A percentile compares a stretch with the other conserved stretches of the same genome.
Evolutionary conservation across 1,140 invertebrate genomes (phyloP).

Genomic region (Zophobas atratus): DNA sequence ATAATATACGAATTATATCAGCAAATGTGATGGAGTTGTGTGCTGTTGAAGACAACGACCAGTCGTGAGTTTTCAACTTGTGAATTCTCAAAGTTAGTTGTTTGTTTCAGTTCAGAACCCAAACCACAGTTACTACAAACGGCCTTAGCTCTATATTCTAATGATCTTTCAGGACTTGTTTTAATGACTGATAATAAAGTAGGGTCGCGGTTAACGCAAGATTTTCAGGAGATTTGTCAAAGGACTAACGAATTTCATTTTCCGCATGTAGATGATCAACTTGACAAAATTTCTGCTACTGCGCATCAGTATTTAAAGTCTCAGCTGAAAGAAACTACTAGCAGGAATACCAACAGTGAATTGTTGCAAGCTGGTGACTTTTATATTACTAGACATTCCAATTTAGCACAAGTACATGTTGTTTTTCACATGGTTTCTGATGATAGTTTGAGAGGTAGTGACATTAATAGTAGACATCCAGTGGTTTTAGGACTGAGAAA

Average conservation of each 20-base stretch:
- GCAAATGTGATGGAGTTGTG: conserved; percentile 91
- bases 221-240: conserved; percentile 76
- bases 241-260: conserved; percentile 92
- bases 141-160: conserved; percentile 93
- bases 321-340: conserved; percentile 54
- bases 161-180: conserved; percentile 90
- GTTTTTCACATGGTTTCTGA: conserved; percentile 95
- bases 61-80: conserved; percentile 65
- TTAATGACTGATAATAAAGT: conserved; percentile 86
- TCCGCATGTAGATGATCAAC: conserved; percentile 86
- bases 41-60: conserved; percentile 74
- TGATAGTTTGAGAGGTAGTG: conserved; percentile 80
- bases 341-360: conserved; percentile 67
- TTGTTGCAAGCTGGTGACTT: conserved; percentile 90
- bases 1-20: conserved; percentile 94
- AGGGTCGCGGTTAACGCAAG: conserved; percentile 81
- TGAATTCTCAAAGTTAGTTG: conserved; percentile 43
- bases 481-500: conserved; percentile 96
- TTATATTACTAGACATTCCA: conserved; percentile 96
- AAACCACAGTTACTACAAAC: conserved; percentile 91
- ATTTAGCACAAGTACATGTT: conserved; percentile 94
- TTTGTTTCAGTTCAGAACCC: conserved; percentile 70
- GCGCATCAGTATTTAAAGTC: conserved; percentile 60
- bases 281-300: conserved; percentile 77
- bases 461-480: conserved; percentile 96